These are phyloP conservation scores for Polypterus senegalus DNA, from an alignment of 2,113 vertebrate species.

Conservation along the genomic window DNA sequence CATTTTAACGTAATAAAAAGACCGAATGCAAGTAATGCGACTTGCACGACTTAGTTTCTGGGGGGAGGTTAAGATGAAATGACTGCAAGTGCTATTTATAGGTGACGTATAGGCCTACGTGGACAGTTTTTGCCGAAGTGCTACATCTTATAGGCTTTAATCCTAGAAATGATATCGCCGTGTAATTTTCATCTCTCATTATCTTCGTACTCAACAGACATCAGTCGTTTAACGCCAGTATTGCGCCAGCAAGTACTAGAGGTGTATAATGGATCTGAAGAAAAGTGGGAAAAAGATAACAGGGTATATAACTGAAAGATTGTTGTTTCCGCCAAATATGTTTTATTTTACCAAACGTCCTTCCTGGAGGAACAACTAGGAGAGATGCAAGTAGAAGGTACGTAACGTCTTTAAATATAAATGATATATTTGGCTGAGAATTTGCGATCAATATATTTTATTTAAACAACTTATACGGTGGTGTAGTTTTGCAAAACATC, in stretches of 20 bases:
- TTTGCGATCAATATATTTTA: too few species aligned
- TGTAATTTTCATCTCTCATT: constrained; percentile 21
- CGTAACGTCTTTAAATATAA: too few species aligned
- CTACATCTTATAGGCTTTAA: constrained; percentile 26
- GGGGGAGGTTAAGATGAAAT: constrained; percentile 9
- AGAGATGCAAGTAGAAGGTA: too few species aligned
- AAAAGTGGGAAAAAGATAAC: not conserved
- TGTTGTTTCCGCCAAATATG: not conserved
- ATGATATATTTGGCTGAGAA: too few species aligned
- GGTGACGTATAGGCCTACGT: constrained; percentile 44
- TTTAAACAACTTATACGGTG: too few species aligned
- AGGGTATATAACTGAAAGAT: not conserved
- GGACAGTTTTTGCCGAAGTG: constrained; percentile 29
- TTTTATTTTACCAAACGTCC: not conserved
- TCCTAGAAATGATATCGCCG: constrained; percentile 30
- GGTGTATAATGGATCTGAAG: not conserved
- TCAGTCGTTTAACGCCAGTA: not conserved
- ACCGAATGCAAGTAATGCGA: constrained; percentile 1
- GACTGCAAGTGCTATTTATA: constrained; percentile 27
- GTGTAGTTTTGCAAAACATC: too few species aligned
- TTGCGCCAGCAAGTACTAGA: not conserved
- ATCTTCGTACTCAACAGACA: constrained; percentile 10
- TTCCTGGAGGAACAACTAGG: too few species aligned
- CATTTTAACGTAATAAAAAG: not conserved
- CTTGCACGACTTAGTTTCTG: constrained; percentile 4